Conservation (phyloP, 2,888 invertebrate species). For the Agriopis aurantiaria region DNA sequence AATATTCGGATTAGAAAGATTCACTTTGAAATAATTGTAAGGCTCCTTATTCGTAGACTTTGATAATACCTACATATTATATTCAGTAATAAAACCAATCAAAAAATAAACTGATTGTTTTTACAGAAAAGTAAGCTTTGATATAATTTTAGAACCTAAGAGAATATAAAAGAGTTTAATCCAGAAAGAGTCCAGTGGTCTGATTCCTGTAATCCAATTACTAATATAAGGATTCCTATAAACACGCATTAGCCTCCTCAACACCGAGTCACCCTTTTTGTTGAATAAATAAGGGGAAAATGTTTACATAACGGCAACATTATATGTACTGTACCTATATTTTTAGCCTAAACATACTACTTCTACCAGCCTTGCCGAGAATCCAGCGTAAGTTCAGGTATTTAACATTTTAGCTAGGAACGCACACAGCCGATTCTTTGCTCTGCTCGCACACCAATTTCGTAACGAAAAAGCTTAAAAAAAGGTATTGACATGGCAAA, state of each 20-base stretch:
- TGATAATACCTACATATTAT: no score
- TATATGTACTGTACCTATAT: background rate
- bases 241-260: constrained; percentile 4
- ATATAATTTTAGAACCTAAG: no score
- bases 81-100: no score
- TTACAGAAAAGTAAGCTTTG: no score
- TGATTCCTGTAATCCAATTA: constrained; percentile 30
- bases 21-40: no score
- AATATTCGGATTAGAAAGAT: no score
- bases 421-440: background rate
- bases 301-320: background rate
- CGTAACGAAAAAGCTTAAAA: background rate
- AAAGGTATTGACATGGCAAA: constrained; percentile 7
- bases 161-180: constrained; percentile 1
- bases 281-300: background rate
- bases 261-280: background rate
- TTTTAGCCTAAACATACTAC: no score
- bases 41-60: no score
- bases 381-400: no score
- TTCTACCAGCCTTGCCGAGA: no score
- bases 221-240: constrained; percentile 27
- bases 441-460: background rate
- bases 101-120: no score
- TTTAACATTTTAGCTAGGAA: no score
- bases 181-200: constrained; percentile 23